These are phyloP conservation scores for Drosophila kikkawai DNA, from an alignment of 1,140 invertebrate species.

Conservation along the genomic window DNA sequence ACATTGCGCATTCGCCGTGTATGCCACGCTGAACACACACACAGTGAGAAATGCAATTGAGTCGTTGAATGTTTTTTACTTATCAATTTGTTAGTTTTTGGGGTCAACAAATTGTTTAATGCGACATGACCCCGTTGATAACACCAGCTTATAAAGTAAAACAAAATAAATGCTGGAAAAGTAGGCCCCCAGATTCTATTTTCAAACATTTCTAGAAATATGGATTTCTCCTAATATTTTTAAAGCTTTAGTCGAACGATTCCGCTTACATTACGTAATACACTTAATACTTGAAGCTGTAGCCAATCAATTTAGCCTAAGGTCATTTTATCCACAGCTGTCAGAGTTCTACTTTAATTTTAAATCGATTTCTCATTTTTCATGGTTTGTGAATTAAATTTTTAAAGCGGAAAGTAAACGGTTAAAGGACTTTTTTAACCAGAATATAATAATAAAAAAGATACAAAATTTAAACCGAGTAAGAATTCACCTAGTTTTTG, in stretches of 20 bases:
- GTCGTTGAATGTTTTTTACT: neutral
- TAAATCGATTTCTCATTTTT: neutral
- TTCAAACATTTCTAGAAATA: no score
- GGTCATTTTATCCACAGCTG: no score
- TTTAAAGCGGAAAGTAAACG: neutral
- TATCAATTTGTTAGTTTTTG: slow-evolving; percentile 2
- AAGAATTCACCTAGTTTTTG: neutral
- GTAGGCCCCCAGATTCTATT: no score
- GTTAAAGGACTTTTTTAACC: neutral
- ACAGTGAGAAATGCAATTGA: slow-evolving; percentile 8
- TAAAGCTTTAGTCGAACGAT: no score
- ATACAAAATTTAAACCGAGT: neutral
- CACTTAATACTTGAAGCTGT: no score
- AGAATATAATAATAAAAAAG: neutral
- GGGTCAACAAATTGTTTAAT: neutral
- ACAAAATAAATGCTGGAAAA: no score
- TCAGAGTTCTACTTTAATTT: no score
- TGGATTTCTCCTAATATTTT: no score
- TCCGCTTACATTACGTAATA: no score
- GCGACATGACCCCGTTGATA: neutral
- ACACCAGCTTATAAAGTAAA: neutral
- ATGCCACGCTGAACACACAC: slow-evolving; percentile 17
- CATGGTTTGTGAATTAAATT: neutral
- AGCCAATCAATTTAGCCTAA: no score
- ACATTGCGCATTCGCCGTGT: slow-evolving; percentile 76